Base-by-base conservation (phyloP, 2,113 vertebrate species). In the Eubucco bourcierii region DNA sequence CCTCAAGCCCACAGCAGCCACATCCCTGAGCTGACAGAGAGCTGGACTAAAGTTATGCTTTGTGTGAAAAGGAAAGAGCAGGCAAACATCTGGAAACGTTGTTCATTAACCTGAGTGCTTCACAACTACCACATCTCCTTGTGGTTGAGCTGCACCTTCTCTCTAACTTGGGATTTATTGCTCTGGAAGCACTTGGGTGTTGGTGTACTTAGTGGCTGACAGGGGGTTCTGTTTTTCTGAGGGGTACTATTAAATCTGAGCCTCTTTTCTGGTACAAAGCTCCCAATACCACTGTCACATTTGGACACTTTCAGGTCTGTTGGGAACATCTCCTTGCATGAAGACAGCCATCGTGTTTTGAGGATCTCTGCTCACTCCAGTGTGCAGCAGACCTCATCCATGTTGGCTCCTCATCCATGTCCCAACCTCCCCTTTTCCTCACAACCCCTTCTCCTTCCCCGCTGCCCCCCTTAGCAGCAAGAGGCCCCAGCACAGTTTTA, bases 71-170 rank as follows among this genome's bases (percentile, higher is more conserved):
- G 41, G 52, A 61, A 77, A 78, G 24, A 64, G 29, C 28, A 47
- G 52, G 46, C 23, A 75, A 80, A 70, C 63, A 70, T 63, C 72
- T 83, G 79, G 90, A 96, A 94, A 33, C 14, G 15, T 8, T 79
- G 74, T 44, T 52, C 15, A 3, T 55, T 90, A 83, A 72, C 55
- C 29, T 50, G 50, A 17, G 46, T 77, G 16, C 12, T 73, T 80
- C 70, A 82, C 44, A 82, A 19, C 31, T 56, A 61, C 59, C 17
- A 83, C 44, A 29, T 72, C 70, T 73, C 84, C 72, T 68, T 52
- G 65, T 7, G 23, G 34, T 46, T 47, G 52, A 85, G 20, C 50
- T 82, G 67, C 39, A 33, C 64, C 77, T 55, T 50, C 47, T 85
- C 46, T 76, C 67, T 65, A 73, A 75, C 34, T 39, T 60, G 17